Evolutionary conservation across 2,797 vertebrate genomes (phyloP).

Genomic region (Scomberomorus guttatus): DNA sequence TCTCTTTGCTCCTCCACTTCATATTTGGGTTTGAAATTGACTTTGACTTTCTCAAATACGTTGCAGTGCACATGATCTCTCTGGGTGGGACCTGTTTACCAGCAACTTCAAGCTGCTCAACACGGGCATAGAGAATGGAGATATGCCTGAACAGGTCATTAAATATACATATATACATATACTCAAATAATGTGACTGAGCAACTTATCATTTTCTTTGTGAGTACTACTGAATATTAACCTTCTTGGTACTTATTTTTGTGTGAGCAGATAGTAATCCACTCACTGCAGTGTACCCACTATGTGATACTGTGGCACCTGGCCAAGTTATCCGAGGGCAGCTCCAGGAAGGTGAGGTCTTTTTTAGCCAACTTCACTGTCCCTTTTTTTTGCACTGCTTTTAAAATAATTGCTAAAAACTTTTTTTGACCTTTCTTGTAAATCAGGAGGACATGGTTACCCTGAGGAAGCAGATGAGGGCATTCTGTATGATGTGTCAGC

Average conservation of each 20-base stretch:
- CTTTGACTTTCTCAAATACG: conserved; percentile 26
- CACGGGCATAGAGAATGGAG: conserved; percentile 98
- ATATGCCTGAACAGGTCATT: conserved; percentile 98
- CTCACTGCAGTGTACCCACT: conserved; percentile 98
- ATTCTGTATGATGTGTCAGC: conserved; percentile 99
- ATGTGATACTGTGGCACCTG: conserved; percentile 98
- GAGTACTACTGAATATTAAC: neutral
- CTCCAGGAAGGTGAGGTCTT: conserved; percentile 91
- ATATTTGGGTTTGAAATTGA: conserved; percentile 11
- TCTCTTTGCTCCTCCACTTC: neutral
- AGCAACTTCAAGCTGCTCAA: conserved; percentile 99
- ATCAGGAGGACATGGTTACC: conserved; percentile 94
- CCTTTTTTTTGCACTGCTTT: neutral
- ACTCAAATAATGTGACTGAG: neutral
- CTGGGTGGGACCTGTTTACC: conserved; percentile 98
- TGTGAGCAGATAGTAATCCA: conserved; percentile 95
- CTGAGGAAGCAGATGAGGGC: conserved; percentile 99
- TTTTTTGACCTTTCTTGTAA: neutral
- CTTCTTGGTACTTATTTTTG: neutral
- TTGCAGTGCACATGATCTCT: conserved; percentile 96
- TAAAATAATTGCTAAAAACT: neutral
- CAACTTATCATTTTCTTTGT: neutral
- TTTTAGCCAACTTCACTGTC: neutral
- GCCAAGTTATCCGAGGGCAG: conserved; percentile 96
- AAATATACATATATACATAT: neutral